These are phyloP conservation scores for Cheiracanthium punctorium DNA, from an alignment of 2,888 invertebrate species.

Conservation along the genomic window DNA sequence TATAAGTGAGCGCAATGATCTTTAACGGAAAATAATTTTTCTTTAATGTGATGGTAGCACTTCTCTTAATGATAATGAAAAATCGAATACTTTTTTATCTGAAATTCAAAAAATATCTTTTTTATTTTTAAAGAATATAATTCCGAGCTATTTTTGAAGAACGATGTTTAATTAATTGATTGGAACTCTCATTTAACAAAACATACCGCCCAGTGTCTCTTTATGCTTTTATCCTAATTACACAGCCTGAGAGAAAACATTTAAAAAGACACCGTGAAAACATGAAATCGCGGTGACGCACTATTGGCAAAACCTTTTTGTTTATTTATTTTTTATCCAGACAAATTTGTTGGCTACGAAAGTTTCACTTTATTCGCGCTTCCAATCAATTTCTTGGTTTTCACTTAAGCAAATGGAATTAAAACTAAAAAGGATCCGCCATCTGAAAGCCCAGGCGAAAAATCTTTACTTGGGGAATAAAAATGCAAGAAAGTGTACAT, in stretches of 20 bases:
- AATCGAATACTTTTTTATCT: too few relatives aligned
- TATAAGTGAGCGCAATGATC: too few relatives aligned
- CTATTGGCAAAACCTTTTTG: constrained; percentile 17
- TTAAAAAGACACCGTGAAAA: constrained; percentile 32
- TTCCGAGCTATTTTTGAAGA: background rate
- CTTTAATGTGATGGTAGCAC: too few relatives aligned
- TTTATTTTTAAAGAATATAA: too few relatives aligned
- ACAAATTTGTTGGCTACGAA: background rate
- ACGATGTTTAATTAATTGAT: background rate
- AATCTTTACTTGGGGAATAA: too few relatives aligned
- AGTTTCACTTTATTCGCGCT: constrained; percentile 20
- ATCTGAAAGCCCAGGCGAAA: too few relatives aligned
- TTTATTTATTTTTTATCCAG: too few relatives aligned
- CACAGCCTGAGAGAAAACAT: constrained; percentile 42
- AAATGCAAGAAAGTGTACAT: background rate
- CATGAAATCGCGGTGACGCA: background rate
- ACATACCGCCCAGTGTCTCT: background rate
- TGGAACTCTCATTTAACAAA: background rate
- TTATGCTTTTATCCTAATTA: constrained; percentile 67
- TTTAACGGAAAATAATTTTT: too few relatives aligned
- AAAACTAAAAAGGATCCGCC: background rate
- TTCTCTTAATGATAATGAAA: too few relatives aligned
- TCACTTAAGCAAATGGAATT: constrained; percentile 57
- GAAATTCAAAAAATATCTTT: too few relatives aligned
- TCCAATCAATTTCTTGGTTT: constrained; percentile 53